Evolutionary conservation across 2,797 vertebrate genomes (phyloP).

Genomic region (Rhabdomys pumilio): DNA sequence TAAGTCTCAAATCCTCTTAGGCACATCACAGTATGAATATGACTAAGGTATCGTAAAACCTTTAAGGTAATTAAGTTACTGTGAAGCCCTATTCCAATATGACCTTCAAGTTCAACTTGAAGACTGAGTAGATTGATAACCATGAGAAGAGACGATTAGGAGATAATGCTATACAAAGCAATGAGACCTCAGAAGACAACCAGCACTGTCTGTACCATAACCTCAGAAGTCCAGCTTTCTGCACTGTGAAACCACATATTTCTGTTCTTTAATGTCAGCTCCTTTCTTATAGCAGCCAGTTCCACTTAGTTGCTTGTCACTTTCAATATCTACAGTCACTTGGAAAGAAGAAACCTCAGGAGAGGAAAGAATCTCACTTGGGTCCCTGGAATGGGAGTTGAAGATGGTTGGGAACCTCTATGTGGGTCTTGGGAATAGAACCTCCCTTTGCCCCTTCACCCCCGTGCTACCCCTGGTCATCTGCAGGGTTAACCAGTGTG

Average conservation of each 20-base stretch:
- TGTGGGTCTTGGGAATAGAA: not conserved
- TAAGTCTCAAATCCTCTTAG: not conserved
- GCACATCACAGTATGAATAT: not conserved
- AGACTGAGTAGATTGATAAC: rapidly evolving
- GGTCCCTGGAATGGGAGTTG: not conserved
- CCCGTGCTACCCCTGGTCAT: not conserved
- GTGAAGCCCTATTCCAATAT: not conserved
- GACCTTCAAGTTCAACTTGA: not conserved
- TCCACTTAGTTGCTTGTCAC: not conserved
- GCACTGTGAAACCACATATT: not conserved
- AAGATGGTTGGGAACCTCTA: not conserved
- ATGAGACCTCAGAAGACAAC: not conserved
- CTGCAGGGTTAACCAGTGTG: not conserved
- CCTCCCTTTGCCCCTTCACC: rapidly evolving
- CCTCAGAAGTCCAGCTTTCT: not conserved
- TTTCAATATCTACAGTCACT: not conserved
- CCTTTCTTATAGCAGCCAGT: not conserved
- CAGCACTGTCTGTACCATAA: not conserved
- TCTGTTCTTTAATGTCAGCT: not conserved
- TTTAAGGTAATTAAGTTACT: not conserved
- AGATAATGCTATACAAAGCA: rapidly evolving
- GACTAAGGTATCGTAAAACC: not conserved
- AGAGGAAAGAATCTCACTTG: too few species aligned
- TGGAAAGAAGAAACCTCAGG: not conserved
- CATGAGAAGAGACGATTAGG: not conserved